Conservation (phyloP, 2,797 vertebrate species). For the Coluber constrictor region DNA sequence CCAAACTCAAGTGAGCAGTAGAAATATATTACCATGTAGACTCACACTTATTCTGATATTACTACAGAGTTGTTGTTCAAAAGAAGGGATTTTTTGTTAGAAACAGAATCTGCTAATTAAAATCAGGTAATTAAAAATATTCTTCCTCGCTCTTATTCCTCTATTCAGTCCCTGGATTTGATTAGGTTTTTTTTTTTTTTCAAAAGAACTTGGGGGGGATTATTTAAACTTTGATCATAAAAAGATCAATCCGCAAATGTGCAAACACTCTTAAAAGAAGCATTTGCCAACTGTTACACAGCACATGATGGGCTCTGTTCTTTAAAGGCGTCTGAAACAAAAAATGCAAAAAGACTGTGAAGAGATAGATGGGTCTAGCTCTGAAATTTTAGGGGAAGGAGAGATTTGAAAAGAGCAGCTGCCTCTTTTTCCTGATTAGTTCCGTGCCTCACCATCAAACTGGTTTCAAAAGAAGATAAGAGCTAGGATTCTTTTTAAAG, state of each 20-base stretch:
- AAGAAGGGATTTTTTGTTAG: constrained; percentile 26
- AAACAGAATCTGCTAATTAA: constrained; percentile 43
- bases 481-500: constrained; percentile 11
- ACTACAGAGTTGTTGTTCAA: background rate
- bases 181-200: constrained; percentile 33
- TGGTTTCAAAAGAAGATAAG: constrained; percentile 45
- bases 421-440: constrained; percentile 47
- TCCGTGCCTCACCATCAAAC: constrained; percentile 30
- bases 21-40: background rate
- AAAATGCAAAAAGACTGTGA: constrained; percentile 12
- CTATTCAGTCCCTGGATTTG: background rate
- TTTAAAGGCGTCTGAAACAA: constrained; percentile 48
- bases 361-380: constrained; percentile 20
- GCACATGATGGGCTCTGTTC: constrained; percentile 16
- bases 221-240: constrained; percentile 60
- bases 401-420: constrained; percentile 49
- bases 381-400: constrained; percentile 46
- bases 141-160: background rate
- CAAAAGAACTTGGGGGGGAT: constrained; percentile 48
- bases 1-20: background rate
- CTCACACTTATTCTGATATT: background rate
- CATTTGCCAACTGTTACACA: constrained; percentile 55
- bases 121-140: constrained; percentile 44
- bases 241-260: constrained; percentile 53
- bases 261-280: constrained; percentile 50